These are phyloP conservation scores for Pomatostomus ruficeps DNA, from an alignment of 2,113 vertebrate genomes.

Conservation along the genomic window DNA sequence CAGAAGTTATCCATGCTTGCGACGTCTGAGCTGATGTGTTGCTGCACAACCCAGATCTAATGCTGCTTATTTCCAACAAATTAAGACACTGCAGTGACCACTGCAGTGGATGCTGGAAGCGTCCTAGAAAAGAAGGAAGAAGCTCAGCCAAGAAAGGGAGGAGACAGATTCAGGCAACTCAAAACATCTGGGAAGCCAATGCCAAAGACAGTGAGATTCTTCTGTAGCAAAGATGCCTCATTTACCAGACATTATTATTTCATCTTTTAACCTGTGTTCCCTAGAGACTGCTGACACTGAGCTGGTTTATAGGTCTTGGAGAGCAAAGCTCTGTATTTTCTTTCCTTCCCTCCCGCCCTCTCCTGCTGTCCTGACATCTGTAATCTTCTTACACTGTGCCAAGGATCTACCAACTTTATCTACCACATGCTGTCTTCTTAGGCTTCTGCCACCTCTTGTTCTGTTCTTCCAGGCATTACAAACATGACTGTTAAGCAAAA, in stretches of 20 bases:
- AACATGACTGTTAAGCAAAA: not conserved
- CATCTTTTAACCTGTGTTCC: not conserved
- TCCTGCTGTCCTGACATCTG: not conserved
- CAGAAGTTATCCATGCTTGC: not conserved
- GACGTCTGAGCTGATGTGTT: not conserved
- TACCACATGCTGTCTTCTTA: not conserved
- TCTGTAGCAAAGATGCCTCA: not conserved
- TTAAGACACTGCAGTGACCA: not conserved
- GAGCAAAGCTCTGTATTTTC: not conserved
- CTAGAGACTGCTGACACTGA: not conserved
- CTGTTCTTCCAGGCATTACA: not conserved
- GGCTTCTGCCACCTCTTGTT: not conserved
- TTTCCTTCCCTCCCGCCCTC: not conserved
- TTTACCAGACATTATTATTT: not conserved
- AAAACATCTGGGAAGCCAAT: not conserved
- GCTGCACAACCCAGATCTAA: not conserved
- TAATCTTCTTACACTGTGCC: conserved; percentile 3
- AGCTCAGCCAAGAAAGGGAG: not conserved
- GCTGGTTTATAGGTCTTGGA: not conserved
- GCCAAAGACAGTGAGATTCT: not conserved
- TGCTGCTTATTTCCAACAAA: not conserved
- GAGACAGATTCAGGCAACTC: not conserved
- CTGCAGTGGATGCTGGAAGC: not conserved
- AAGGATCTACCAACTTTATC: not conserved
- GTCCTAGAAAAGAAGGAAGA: not conserved